These are phyloP conservation scores for Nanorana parkeri DNA, from an alignment of 2,113 vertebrate species.

Conservation along the genomic window DNA sequence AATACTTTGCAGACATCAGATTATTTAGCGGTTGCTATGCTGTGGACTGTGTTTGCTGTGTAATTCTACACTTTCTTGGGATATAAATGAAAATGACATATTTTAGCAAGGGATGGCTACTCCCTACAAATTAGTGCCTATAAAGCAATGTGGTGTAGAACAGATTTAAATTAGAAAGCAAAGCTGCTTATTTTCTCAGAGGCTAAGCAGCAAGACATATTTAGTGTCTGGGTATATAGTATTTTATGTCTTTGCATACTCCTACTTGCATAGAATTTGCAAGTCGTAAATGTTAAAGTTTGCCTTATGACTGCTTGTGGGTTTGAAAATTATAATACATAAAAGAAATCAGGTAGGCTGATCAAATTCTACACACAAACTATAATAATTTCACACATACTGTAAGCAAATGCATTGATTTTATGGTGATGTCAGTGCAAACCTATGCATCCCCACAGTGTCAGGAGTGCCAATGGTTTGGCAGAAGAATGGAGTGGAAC, in stretches of 20 bases:
- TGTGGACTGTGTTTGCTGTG: conserved; percentile 7
- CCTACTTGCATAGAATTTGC: conserved; percentile 25
- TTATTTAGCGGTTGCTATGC: conserved; percentile 11
- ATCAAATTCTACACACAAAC: not conserved
- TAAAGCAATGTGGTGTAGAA: conserved; percentile 53
- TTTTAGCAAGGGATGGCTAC: conserved; percentile 26
- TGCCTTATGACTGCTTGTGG: not conserved
- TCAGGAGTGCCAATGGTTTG: too few species aligned
- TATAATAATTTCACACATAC: not conserved
- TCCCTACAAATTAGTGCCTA: conserved; percentile 53
- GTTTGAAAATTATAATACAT: not conserved
- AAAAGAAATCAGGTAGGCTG: not conserved
- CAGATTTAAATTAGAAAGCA: conserved; percentile 46
- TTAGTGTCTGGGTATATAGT: conserved; percentile 13
- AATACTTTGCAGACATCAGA: not conserved
- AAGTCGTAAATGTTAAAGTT: conserved; percentile 13
- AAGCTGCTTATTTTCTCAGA: conserved; percentile 42
- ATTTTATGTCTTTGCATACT: conserved; percentile 22
- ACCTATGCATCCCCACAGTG: too few species aligned
- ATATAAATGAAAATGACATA: conserved; percentile 51
- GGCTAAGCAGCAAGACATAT: conserved; percentile 27
- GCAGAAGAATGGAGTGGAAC: too few species aligned
- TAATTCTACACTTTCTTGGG: conserved; percentile 40
- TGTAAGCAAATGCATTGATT: too few species aligned
- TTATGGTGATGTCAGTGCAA: too few species aligned